Percentiles rank a stretch among this genome's conserved stretches.
Evolutionary conservation across 2,888 invertebrate genomes (phyloP).

Genomic region (Crossocerus cetratus): DNA sequence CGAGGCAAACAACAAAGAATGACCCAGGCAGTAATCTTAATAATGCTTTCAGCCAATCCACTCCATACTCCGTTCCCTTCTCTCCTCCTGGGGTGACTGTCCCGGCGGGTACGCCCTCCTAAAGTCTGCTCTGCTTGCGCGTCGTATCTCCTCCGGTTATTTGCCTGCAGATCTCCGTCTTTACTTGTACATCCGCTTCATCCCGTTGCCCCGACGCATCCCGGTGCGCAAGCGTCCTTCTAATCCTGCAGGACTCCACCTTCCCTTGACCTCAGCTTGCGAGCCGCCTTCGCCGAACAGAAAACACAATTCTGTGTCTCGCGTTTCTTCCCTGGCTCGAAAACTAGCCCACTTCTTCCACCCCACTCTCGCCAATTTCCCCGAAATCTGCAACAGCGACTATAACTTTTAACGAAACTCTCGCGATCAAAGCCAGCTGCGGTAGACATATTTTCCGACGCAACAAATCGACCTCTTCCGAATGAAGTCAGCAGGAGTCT

Average conservation of each 20-base stretch:
- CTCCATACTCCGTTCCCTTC: constrained; percentile 10
- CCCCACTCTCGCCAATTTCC: too few species aligned
- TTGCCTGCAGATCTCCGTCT: constrained; percentile 25
- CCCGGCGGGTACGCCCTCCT: constrained; percentile 2
- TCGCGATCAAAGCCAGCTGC: too few species aligned
- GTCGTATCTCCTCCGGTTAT: constrained; percentile 19
- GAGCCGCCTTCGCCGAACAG: too few species aligned
- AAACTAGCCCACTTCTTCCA: too few species aligned
- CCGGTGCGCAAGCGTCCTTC: constrained; percentile 15
- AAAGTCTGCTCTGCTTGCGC: constrained; percentile 18
- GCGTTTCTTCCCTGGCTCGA: too few species aligned
- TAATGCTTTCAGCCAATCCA: constrained; percentile 54
- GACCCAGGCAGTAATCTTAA: constrained; percentile 51
- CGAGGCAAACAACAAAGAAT: constrained; percentile 30
- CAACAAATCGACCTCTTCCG: background rate
- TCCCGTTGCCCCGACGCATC: constrained; percentile 25
- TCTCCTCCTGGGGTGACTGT: background rate
- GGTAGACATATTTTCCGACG: too few species aligned
- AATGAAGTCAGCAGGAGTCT: too few species aligned
- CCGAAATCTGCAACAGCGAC: too few species aligned
- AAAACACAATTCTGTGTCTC: too few species aligned
- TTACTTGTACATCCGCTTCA: constrained; percentile 31
- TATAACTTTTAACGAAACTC: too few species aligned
- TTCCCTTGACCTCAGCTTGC: background rate
- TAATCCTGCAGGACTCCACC: constrained; percentile 13